Base-by-base conservation (phyloP, 92 coral and sea anemone genomes). In the Zoanthus gigantus region DNA sequence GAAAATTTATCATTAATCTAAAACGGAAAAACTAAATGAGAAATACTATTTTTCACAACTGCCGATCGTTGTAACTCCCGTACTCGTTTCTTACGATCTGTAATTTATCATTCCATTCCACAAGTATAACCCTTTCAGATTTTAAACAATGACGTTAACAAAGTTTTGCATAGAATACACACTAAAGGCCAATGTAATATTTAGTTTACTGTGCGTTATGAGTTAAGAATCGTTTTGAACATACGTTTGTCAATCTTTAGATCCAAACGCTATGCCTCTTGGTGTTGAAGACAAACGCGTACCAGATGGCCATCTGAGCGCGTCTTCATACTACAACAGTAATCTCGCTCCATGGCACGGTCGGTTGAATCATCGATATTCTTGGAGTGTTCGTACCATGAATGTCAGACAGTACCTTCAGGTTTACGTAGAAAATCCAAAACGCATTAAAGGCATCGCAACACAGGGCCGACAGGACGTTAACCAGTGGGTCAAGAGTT, bases 241-340 rank as follows among this genome's bases (percentile, higher is more conserved):
- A 15, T 57, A 13, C 32, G 31, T 81, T 80, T 18, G 13, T 81
- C 45, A 9, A 29, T 34, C 29, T 53, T 42, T 68, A 81, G 85
- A 81, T 76, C 61, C 89, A 18, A 68, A 61, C 12, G 44, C 72
- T 2, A 81, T 81, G 85, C 98, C 98, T 4, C 63, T 91, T 67
- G 98, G 98, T 71, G 82, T 94, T 47, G 98, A 94, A 58, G 98
- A 94, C 88, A 83, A 89, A 60, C 93, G 98, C 34, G 76, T 94
- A 58, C 84, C 90, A 0, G 73, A 74, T 69, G 98, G 98, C 4
- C 95, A 86, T 32, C 52, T 94, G 14, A 83, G 96, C 46, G 94
- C 98, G 8, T 87, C 95, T 0, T 73, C 95, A 0, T 85, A 84
- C 77, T 89, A 93, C 84, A 91, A 89, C 6, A 58, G 86, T 7